Conservation (phyloP, 2,113 vertebrate genomes). For the Miniopterus natalensis region DNA sequence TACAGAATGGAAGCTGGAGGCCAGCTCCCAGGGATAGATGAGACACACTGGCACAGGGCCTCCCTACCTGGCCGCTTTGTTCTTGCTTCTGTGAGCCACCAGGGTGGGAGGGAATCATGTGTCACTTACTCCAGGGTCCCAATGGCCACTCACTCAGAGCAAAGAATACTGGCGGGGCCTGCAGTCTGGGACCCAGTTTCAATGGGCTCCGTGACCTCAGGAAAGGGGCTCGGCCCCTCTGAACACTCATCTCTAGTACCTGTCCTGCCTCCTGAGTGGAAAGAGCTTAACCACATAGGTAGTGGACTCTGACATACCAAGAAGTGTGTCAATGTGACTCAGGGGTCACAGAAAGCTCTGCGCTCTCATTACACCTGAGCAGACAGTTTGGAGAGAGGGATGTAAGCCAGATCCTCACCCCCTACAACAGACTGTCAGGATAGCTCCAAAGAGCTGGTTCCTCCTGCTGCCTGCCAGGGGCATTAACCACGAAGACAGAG, state of each 20-base stretch:
- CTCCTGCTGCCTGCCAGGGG: not conserved
- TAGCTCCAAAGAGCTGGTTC: not conserved
- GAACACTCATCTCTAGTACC: not conserved
- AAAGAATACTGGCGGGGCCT: not conserved
- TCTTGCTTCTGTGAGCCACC: not conserved
- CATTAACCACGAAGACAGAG: not conserved
- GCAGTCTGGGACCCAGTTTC: not conserved
- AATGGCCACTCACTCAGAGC: accelerated
- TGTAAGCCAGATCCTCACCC: no score
- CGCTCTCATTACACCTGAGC: not conserved
- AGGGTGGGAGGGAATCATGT: not conserved
- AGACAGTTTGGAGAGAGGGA: not conserved
- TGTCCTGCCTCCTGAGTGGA: not conserved
- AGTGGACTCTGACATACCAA: not conserved
- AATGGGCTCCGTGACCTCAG: not conserved
- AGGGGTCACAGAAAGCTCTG: not conserved
- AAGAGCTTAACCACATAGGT: not conserved
- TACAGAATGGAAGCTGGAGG: not conserved
- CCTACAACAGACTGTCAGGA: not conserved
- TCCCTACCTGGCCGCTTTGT: not conserved
- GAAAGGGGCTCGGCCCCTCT: not conserved
- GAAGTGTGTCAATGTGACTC: no score
- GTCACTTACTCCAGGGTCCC: not conserved
- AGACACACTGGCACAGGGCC: not conserved
- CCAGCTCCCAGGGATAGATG: accelerated